A percentile compares a stretch with the other conserved stretches of the same genome.
phyloP scores from a whole-genome alignment of 2,113 vertebrate species.

The Syrrhaptes paradoxus region DNA sequence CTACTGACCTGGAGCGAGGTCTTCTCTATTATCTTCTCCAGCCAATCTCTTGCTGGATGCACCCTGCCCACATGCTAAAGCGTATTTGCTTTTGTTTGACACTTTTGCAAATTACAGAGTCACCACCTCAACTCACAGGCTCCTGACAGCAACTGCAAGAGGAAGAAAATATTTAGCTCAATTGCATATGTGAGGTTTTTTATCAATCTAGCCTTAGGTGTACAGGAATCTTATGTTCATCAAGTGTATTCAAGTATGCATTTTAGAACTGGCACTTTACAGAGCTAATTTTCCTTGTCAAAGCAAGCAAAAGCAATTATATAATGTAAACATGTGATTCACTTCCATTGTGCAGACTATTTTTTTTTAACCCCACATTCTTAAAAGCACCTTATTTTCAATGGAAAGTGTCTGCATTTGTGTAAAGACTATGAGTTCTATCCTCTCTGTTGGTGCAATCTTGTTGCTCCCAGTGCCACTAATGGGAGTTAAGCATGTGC shows the following conservation, averaged over 20 bases:
- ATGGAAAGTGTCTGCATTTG: constrained; percentile 11
- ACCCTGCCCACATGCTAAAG: not conserved
- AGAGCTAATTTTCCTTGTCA: constrained; percentile 50
- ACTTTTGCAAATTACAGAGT: constrained; percentile 4
- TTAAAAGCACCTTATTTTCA: constrained; percentile 49
- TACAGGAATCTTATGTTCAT: not conserved
- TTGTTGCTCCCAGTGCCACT: constrained; percentile 25
- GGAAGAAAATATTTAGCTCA: not conserved
- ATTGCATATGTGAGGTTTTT: not conserved
- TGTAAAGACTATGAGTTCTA: not conserved
- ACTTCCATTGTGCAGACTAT: constrained; percentile 15
- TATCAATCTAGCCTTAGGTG: not conserved
- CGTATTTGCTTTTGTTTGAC: not conserved
- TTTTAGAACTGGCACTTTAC: constrained; percentile 30
- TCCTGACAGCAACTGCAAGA: constrained; percentile 7
- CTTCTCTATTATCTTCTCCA: not conserved
- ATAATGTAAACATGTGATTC: constrained; percentile 66
- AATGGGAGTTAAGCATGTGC: constrained; percentile 42
- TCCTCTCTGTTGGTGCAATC: not conserved
- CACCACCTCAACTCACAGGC: not conserved
- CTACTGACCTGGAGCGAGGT: not conserved
- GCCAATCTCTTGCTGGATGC: not conserved
- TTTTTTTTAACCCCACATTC: constrained; percentile 53
- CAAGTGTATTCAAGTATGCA: constrained; percentile 28
- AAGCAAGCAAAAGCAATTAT: constrained; percentile 61